phyloP scores from a whole-genome alignment of 2,797 vertebrate species.

The Cossypha heuglini region DNA sequence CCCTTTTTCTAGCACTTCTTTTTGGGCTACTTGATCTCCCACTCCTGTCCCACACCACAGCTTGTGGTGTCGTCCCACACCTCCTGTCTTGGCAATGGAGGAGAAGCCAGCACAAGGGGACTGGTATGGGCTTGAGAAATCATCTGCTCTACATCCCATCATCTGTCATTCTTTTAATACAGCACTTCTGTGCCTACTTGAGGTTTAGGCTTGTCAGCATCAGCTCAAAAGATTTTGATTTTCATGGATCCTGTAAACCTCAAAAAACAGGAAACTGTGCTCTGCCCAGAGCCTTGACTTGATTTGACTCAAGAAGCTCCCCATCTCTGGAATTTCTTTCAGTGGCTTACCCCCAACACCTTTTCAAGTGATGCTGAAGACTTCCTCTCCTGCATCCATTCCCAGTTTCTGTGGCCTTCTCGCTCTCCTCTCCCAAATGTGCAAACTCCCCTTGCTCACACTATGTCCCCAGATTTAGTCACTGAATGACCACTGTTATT shows the following conservation, averaged over 20 bases:
- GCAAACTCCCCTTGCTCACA: not conserved
- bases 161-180: not conserved
- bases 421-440: not conserved
- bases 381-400: not conserved
- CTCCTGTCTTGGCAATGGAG: not conserved
- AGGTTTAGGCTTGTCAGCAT: not conserved
- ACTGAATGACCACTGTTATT: not conserved
- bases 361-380: not conserved
- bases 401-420: not conserved
- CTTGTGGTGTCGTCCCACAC: not conserved
- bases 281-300: not conserved
- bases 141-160: not conserved
- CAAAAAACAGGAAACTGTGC: not conserved
- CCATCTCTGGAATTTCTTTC: not conserved
- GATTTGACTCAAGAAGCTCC: not conserved
- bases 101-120: not conserved
- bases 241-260: not conserved
- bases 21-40: not conserved
- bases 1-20: not conserved
- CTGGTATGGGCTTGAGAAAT: not conserved
- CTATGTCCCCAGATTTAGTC: not conserved
- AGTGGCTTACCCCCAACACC: not conserved
- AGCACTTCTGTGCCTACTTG: not conserved
- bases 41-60: not conserved
- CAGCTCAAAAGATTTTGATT: not conserved